Evolutionary conservation across 2,797 vertebrate genomes (phyloP), one percentile per base, ranked within the genome.

Genomic region (Pseudochromis fuscus): DNA sequence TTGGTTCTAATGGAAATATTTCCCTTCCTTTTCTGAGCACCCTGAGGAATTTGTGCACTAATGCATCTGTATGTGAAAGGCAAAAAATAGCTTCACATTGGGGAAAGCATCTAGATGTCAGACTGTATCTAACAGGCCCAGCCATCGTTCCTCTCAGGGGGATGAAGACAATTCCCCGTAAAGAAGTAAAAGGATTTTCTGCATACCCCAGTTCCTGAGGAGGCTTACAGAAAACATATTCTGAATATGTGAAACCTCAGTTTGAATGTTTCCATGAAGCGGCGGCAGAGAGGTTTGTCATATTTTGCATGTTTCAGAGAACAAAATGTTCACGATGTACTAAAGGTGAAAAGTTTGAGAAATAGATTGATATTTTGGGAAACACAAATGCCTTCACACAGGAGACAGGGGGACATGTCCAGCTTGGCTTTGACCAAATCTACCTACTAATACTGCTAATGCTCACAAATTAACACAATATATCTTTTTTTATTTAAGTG

Each of bases 1-100:
- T 55, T 74, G 42, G 44, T 62, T 81, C 25, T 45, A 56, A 60
- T 78, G 18, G 63, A 85, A 86, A 79, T 80, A 66, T 71, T 72
- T 81, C 51, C 37, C 70, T 72, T 81, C 40, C 23, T 59, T 63
- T 72, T 38, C 56, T 28, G 15, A 68, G 64, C 58, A 80, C 77
- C 67, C 75, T 18, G 61, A 77, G 81, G 77, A 86, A 75, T 87
- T 60, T 67, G 61, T 79, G 75, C 81, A 69, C 71, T 67, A 81
- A 78, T 78, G 67, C 78, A 83, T 88, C 59, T 67, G 49, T 82
- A 58, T 82, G 77, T 58, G 33, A 77, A 81, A 81, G 58, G 81
- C 79, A 86, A 86, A 91, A 44, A 90, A 89, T 90, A 87, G 80
- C 77, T 64, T 55, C 72, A 77, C 73, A 38, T 83, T 79, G 61